Base-by-base conservation (phyloP, 2,888 invertebrate genomes). In the Sminthurinus aureus region DNA sequence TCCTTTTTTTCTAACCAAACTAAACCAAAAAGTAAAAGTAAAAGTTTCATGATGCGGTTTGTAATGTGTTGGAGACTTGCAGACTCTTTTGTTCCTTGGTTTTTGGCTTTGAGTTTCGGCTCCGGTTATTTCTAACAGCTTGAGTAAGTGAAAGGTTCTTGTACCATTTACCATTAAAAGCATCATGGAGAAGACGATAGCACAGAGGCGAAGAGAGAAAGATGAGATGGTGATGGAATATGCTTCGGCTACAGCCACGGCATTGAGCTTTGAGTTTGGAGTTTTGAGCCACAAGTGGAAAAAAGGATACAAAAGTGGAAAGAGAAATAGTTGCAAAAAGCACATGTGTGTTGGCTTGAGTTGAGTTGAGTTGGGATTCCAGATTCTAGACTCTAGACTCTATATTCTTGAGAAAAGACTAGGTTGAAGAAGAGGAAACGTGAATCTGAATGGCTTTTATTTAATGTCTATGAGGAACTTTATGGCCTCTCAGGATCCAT, bases 151-250 rank as follows among this genome's bases (percentile, higher is more conserved):
- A 78, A 78, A 78, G 78, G 64, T 78, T 24, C 78, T 78, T 78
- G 64, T 66, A 78, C 66, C 78, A 15, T 66, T 78, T 66, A 78
- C 66, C 78, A 15, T 66, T 78, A 78, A 78, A 78, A 78, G 78
- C 78, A 78, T 66, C 66, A 58, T 3, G 9, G 9, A 58, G 58
- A 58, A n/a, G n/a, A n/a, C n/a, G n/a, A n/a, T n/a, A n/a, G n/a
- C n/a, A n/a, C n/a, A n/a, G 58, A 58, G 9, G 58, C 2, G 18
- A 11, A 58, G 58, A 11, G 9, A 58, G 58, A 58, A 15, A 58
- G 58, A n/a, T n/a, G n/a, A 9, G 58, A 13, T 38, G 38, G 38
- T 38, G 38, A 58, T 2, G 58, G 9, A 58, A 58, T 15, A 58
- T 2, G 52, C 52, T 52, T 52, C 52, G n/a, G n/a, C n/a, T n/a